Evolutionary conservation across 2,113 vertebrate genomes (phyloP), one percentile per base, ranked within the genome.

Genomic region (Panurus biarmicus): DNA sequence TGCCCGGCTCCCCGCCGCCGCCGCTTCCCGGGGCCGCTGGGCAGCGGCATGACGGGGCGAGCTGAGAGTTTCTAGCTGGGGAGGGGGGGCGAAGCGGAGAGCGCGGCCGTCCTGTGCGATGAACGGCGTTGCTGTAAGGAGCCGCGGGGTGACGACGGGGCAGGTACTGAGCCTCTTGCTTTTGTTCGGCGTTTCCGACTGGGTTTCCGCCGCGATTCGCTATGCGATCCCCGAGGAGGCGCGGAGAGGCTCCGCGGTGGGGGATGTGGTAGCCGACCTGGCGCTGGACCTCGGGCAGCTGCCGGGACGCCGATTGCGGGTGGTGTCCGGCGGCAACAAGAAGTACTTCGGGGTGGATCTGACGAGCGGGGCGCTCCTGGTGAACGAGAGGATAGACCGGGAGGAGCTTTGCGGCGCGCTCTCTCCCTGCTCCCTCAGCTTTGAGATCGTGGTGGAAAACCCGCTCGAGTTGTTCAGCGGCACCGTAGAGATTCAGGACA

Each of bases 191-290:
- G 90, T 80, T 94, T 96, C 93, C 90, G 81, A 85, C 61, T 93
- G 95, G 86, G 97, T 96, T 94, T 97, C 95, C 85, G 97, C 97
- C 71, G 93, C 96, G 67, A 95, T 98, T 93, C 97, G 96, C 94
- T 98, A 98, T 97, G 97, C 98, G 76, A 96, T 98, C 48, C 96
- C 97, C 86, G 98, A 98, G 94, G 98, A 98, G 51, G 96, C 97
- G 93, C 97, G 97, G 85, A 97, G 85, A 83, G 98, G 97, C n/a
- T 97, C 97, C 38, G 10, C 83, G 21, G 97, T 98, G 96, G 98
- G 98, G 54, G 98, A 98, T 89, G 97, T 98, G 94, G 97, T 98
- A 87, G 88, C 90, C 45, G 98, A 98, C 87, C 90, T 98, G 69
- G 97, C 93, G 50, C 78, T 98, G 97, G 98, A 97, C 84, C 91